Base-by-base conservation (phyloP, 2,888 invertebrate genomes). In the Lacanobia wlatinum region DNA sequence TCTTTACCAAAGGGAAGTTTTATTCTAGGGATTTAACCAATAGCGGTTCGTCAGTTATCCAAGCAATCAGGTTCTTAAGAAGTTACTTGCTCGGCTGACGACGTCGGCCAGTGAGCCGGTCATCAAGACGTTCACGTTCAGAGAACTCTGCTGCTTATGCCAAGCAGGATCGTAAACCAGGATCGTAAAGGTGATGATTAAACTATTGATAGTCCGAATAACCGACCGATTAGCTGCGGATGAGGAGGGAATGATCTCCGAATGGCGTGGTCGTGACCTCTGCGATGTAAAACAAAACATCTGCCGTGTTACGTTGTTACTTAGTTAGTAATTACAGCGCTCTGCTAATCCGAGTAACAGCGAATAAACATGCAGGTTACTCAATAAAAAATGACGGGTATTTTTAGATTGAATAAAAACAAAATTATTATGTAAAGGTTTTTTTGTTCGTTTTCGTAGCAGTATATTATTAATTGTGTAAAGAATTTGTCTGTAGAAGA, bases 321-420 rank as follows among this genome's bases (percentile, higher is more conserved):
- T 18, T 38, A 12, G 23, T 23, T 34, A 43, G 38, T 61, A n/a
- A 78, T 71, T 23, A 78, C 12, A 71, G 14, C 38, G 50, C 12
- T 46, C 56, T 21, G 50, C 18, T 48, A 71, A 71, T 78, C 43
- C 38, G 10, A 56, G 43, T 38, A 74, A 34, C 55, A 43, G 40
- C 53, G 52, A 14, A 12, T 46, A 69, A 59, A 68, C 50, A 73
- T 53, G 28, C 28, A 55, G n/a, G 34, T 70, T 40, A 38, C 43
- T 28, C 14, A 12, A 18, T 34, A 21, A 34, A n/a, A 38, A 48
- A 38, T 16, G 12, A 23, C 18, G 38, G 18, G 2, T 77, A 58
- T 59, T 77, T 77, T 69, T 58, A 58, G 58, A 52, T 28, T 21
- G 4, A 46, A 76, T 18, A 67, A 67, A 67, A 73, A 76, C 69